Percentiles rank a stretch among this genome's conserved stretches.
Conservation (phyloP, 2,797 vertebrate species). For the Gadopsis marmoratus region DNA sequence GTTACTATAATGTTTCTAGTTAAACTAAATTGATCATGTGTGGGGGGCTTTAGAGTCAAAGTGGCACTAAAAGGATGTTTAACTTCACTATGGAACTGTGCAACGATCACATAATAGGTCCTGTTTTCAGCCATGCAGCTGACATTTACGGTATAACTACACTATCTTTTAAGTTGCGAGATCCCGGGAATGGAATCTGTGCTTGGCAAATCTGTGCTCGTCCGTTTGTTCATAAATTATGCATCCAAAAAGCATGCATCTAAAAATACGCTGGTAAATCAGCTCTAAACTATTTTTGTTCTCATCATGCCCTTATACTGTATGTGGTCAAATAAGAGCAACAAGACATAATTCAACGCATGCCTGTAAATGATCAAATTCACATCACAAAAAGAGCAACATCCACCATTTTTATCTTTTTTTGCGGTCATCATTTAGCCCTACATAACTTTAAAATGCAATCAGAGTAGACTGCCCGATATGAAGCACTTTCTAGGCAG, state of each 20-base stretch:
- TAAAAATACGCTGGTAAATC: conserved; percentile 55
- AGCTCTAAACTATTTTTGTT: conserved; percentile 41
- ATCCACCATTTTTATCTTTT: conserved; percentile 58
- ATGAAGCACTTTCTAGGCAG: conserved; percentile 57
- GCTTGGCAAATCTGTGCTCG: conserved; percentile 55
- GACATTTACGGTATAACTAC: conserved; percentile 41
- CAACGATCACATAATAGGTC: conserved; percentile 71
- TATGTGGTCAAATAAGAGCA: conserved; percentile 31
- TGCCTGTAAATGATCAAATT: conserved; percentile 65
- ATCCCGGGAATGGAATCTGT: conserved; percentile 51
- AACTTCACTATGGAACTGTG: conserved; percentile 62
- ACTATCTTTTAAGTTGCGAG: conserved; percentile 13
- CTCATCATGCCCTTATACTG: conserved; percentile 28
- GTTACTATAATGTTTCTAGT: conserved; percentile 41
- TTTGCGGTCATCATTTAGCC: conserved; percentile 69
- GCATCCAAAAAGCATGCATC: conserved; percentile 64
- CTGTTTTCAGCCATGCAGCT: conserved; percentile 64
- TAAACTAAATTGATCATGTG: conserved; percentile 55
- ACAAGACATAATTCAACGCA: conserved; percentile 52
- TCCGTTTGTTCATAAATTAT: conserved; percentile 57
- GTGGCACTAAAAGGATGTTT: conserved; percentile 52
- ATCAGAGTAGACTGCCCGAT: conserved; percentile 54
- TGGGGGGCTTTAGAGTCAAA: conserved; percentile 50
- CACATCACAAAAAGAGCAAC: conserved; percentile 68
- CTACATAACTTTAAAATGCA: conserved; percentile 60